Evolutionary conservation across 1,140 invertebrate species (phyloP).

Genomic region (Drosophila bocqueti): DNA sequence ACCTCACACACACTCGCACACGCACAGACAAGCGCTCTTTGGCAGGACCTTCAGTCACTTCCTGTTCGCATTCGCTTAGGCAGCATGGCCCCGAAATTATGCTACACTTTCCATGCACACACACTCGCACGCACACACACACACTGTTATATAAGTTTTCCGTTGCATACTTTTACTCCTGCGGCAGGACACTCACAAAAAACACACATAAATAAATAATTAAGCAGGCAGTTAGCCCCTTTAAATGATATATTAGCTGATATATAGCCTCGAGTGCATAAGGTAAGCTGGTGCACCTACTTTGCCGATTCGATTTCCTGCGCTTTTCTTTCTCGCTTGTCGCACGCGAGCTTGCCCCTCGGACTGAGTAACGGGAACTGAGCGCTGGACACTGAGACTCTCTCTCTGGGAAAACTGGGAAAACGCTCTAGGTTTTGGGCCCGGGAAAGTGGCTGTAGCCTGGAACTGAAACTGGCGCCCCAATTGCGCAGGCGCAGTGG

Average conservation of each 20-base stretch:
- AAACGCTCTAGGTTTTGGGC: conserved; percentile 24
- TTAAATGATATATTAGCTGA: not conserved
- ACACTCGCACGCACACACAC: conserved; percentile 39
- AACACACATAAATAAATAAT: conserved; percentile 7
- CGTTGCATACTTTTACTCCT: conserved; percentile 56
- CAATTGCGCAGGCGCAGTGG: conserved; percentile 31
- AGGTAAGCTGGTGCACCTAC: conserved; percentile 24
- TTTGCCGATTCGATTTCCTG: conserved; percentile 59
- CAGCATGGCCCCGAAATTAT: conserved; percentile 71
- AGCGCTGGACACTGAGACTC: not conserved
- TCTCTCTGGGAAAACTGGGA: conserved; percentile 12
- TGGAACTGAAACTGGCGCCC: conserved; percentile 5
- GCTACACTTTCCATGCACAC: conserved; percentile 67
- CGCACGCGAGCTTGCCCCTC: conserved; percentile 73
- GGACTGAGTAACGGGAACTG: conserved; percentile 66
- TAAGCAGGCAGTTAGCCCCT: not conserved
- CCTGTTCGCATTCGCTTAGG: conserved; percentile 61
- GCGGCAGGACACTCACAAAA: conserved; percentile 14
- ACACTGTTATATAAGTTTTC: conserved; percentile 67
- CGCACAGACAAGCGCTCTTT: conserved; percentile 25
- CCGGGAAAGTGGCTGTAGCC: conserved; percentile 26
- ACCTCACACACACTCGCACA: conserved; percentile 9
- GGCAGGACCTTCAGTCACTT: conserved; percentile 32
- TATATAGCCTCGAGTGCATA: not conserved
- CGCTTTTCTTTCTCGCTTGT: conserved; percentile 30